phyloP scores from a whole-genome alignment of 2,113 vertebrate genomes.

The Megaptera novaeangliae region DNA sequence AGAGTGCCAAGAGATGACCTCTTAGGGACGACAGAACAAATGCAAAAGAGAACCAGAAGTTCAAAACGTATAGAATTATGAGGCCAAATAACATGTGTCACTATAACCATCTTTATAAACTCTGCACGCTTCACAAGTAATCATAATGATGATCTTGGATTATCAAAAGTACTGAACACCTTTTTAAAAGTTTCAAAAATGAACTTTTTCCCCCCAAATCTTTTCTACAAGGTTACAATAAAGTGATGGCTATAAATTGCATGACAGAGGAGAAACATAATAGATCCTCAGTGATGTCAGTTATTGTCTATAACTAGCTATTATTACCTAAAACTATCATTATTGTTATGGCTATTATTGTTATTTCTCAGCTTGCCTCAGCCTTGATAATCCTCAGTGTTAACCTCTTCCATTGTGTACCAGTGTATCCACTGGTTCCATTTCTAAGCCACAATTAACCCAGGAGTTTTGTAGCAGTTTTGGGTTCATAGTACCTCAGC shows the following conservation, averaged over 20 bases:
- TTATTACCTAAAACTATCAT: neutral
- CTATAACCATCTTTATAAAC: neutral
- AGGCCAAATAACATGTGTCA: neutral
- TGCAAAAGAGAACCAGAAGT: neutral
- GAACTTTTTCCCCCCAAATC: neutral
- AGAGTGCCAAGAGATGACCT: neutral
- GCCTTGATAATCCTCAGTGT: neutral
- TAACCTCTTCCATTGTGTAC: neutral
- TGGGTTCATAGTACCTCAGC: neutral
- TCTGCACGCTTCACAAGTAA: neutral
- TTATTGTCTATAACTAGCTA: neutral
- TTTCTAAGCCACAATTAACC: neutral
- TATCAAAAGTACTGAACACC: neutral
- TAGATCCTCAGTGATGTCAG: neutral
- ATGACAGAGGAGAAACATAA: neutral
- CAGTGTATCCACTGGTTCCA: neutral
- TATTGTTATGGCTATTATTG: neutral
- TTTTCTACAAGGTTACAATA: neutral
- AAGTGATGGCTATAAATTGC: neutral
- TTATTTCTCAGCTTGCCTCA: neutral
- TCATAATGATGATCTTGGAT: neutral
- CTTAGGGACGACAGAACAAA: neutral
- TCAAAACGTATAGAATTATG: neutral
- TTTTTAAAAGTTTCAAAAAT: conserved; percentile 3
- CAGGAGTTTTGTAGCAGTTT: neutral